Evolutionary conservation across 2,888 invertebrate genomes (phyloP).

Genomic region (Cryptocephalus primarius): DNA sequence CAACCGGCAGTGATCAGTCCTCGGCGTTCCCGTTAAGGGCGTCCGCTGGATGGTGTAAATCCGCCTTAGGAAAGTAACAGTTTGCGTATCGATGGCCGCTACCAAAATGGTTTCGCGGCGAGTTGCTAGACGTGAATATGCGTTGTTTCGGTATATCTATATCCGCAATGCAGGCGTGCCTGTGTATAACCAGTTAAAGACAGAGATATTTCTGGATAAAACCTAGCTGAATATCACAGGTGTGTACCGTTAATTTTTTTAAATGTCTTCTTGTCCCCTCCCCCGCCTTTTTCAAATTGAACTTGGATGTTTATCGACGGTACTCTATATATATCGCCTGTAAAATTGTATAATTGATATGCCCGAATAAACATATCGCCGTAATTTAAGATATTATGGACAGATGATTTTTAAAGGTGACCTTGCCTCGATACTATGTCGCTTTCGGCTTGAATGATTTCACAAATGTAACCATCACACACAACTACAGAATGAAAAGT

Average conservation of each 20-base stretch:
- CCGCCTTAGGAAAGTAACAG: conserved; percentile 11
- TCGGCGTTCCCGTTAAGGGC: no score
- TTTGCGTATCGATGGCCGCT: conserved; percentile 31
- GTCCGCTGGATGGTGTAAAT: conserved; percentile 5
- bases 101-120: conserved; percentile 40
- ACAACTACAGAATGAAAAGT: conserved; percentile 9
- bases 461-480: conserved; percentile 1
- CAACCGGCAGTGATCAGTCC: no score
- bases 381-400: conserved; percentile 10
- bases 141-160: conserved; percentile 36
- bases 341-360: conserved; percentile 17
- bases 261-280: conserved; percentile 26
- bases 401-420: conserved; percentile 15
- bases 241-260: conserved; percentile 19
- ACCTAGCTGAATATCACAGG: conserved; percentile 24
- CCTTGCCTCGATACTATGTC: conserved; percentile 17
- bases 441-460: conserved; percentile 13
- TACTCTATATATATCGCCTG: conserved; percentile 12
- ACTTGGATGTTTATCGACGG: conserved; percentile 22
- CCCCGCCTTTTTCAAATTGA: conserved; percentile 27
- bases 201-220: conserved; percentile 34
- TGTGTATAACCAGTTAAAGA: conserved; percentile 32
- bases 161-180: conserved; percentile 41
- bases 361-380: conserved; percentile 12
- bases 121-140: conserved; percentile 37